Base-by-base conservation (phyloP, 2,113 vertebrate genomes). In the Prionailurus bengalensis region DNA sequence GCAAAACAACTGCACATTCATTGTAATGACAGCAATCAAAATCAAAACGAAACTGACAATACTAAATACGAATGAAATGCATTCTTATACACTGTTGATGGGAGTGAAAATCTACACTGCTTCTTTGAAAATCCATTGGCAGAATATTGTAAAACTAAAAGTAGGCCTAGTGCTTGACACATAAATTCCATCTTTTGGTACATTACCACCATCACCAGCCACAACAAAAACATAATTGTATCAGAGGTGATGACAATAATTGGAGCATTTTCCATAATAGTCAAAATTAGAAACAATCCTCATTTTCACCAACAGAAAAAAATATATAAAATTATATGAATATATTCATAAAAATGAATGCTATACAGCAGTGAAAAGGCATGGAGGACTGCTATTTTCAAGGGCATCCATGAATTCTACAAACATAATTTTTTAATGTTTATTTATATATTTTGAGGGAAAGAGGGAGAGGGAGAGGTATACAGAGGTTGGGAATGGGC, bases 261-360 rank as follows among this genome's bases (percentile, higher is more conserved):
- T 66, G 13, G 21, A 87, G 39, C n/a, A 76, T 70, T 95, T 95
- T 58, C 36, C 29, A 45, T 81, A 76, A 68, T 12, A 86, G 36
- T 68, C 33, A 74, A 89, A 81, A 71, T 86, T 81, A 91, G 27
- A 31, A 61, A 82, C 23, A 87, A n/a, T 9, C 36, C 2, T 93
- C 33, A 61, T 76, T 61, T 86, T 21, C 14, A 63, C 53, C 33
- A 70, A 91, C 33, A 70, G 17, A 68, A 87, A 31, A 91, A 87
- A 21, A 45, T 42, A 45, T 39, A 87, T 91, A 76, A 76, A 82
- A 66, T 29, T 71, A 81, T 33, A 51, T 68, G 74, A 36, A n/a
- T 93, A 13, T 48, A 66, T 85, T 89, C n/a, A 87, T 63, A 36
- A 36, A 94, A 97, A 78, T 63, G 23, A 94, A 82, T 87, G 80